Evolutionary conservation across 92 coral and sea anemone species (phyloP).

Genomic region (Desmophyllum pertusum): DNA sequence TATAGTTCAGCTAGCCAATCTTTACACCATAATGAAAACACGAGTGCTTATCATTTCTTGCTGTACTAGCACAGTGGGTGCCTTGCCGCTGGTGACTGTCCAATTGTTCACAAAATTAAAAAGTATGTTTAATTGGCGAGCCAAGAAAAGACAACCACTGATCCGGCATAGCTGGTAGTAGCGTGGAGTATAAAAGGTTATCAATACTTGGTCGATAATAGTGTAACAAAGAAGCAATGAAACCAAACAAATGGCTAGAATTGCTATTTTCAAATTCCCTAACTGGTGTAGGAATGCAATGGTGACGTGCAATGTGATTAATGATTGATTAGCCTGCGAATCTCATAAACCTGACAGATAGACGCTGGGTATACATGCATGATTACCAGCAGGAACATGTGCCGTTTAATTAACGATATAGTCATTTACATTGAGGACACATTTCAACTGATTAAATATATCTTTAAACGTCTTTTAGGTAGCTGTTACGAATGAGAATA

Average conservation of each 20-base stretch:
- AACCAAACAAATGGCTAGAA: neutral
- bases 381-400: neutral
- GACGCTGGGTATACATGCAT: neutral
- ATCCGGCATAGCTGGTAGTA: too few species aligned
- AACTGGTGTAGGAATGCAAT: neutral
- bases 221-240: neutral
- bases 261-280: neutral
- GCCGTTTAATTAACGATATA: neutral
- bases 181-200: neutral
- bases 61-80: neutral
- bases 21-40: neutral
- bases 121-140: neutral
- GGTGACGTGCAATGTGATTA: neutral
- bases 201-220: neutral
- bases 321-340: too few species aligned
- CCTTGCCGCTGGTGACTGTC: too few species aligned
- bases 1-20: neutral
- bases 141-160: neutral
- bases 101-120: neutral
- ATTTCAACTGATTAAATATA: neutral
- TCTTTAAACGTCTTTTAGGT: neutral
- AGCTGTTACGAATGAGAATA: slow-evolving; percentile 1
- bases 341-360: neutral
- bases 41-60: neutral
- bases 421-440: neutral